Conservation (phyloP, 2,113 vertebrate genomes). For the Cyphomyrus plagiostoma region DNA sequence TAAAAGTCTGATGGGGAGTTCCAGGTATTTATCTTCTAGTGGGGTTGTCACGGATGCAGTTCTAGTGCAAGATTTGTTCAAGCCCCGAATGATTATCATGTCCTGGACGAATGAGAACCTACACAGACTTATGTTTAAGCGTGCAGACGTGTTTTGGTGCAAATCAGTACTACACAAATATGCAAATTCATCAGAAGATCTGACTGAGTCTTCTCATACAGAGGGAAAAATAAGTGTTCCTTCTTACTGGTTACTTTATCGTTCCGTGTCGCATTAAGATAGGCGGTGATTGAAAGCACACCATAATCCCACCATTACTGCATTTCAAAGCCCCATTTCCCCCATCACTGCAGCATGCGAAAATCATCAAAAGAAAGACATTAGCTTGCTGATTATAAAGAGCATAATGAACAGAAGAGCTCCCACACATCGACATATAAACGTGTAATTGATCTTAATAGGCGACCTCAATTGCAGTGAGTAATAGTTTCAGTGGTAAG, state of each 20-base stretch:
- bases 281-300: not conserved
- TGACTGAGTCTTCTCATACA: not conserved
- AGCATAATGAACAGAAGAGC: not conserved
- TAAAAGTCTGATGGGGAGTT: too few species aligned
- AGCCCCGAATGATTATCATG: too few species aligned
- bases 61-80: too few species aligned
- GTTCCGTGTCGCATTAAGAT: not conserved
- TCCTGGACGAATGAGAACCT: too few species aligned
- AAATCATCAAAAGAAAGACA: not conserved
- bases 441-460: slow-evolving; percentile 1
- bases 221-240: not conserved
- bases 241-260: not conserved
- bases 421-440: not conserved
- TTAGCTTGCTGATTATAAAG: not conserved
- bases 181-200: not conserved
- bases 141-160: not conserved
- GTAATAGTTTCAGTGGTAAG: not conserved
- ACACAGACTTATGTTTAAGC: not conserved
- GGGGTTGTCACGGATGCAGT: too few species aligned
- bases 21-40: too few species aligned
- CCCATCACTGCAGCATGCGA: not conserved
- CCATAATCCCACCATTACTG: not conserved
- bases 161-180: not conserved
- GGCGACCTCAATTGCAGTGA: not conserved
- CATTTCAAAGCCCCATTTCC: not conserved